Evolutionary conservation across 1,140 invertebrate species (phyloP).

Genomic region (Drosophila kohkoa): DNA sequence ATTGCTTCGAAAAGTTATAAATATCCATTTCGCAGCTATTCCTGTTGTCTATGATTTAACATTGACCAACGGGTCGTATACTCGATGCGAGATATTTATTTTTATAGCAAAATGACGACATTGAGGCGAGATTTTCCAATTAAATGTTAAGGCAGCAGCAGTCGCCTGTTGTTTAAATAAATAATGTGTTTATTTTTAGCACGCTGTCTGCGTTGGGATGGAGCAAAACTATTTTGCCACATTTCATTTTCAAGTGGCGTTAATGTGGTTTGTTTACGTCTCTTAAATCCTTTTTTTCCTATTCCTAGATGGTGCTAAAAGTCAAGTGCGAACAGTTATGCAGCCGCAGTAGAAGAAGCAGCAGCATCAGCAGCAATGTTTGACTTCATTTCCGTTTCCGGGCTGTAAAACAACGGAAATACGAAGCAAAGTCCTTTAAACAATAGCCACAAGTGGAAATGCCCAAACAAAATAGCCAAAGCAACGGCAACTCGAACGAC

Average conservation of each 20-base stretch:
- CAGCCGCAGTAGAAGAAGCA: neutral
- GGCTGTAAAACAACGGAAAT: constrained; percentile 52
- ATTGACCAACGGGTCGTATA: constrained; percentile 37
- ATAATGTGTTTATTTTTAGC: constrained; percentile 56
- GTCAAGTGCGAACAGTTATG: constrained; percentile 34
- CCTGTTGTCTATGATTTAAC: constrained; percentile 32
- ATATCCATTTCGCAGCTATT: constrained; percentile 49
- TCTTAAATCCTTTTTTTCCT: constrained; percentile 17
- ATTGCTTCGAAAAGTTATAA: constrained; percentile 60
- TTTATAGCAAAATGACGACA: constrained; percentile 75
- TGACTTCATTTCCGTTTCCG: constrained; percentile 77
- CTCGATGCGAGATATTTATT: constrained; percentile 59
- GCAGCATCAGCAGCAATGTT: constrained; percentile 26
- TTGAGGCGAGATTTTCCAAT: constrained; percentile 76
- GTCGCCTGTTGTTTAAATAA: constrained; percentile 59
- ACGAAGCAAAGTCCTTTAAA: constrained; percentile 59
- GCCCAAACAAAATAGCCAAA: constrained; percentile 9
- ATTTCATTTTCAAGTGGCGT: constrained; percentile 20
- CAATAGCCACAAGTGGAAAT: constrained; percentile 63
- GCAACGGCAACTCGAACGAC: neutral
- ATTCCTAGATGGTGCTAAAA: constrained; percentile 22
- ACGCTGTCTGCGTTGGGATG: constrained; percentile 19
- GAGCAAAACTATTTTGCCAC: constrained; percentile 43
- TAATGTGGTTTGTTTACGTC: constrained; percentile 21
- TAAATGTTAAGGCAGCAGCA: constrained; percentile 60